A percentile compares a stretch with the other conserved stretches of the same genome.
Conservation (phyloP, 1,140 invertebrate genomes). For the Panagrolaimus sp. region DNA sequence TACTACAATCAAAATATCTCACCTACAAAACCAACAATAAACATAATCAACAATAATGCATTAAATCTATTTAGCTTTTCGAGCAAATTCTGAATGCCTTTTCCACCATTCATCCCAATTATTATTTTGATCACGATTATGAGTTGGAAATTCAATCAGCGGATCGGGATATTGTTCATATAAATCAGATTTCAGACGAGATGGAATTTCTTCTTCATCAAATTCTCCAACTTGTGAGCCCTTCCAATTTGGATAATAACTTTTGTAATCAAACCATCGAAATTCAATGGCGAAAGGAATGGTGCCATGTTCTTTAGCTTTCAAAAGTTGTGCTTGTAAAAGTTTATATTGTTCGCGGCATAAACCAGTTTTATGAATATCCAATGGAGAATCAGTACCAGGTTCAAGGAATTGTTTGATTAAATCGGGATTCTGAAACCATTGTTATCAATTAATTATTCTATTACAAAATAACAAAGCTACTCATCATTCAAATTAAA, state of each 20-base stretch:
- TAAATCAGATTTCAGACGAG: constrained; percentile 19
- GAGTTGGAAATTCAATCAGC: constrained; percentile 39
- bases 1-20: too few relatives aligned
- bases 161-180: constrained; percentile 49
- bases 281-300: constrained; percentile 48
- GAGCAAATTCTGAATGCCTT: constrained; percentile 52
- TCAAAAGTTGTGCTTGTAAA: constrained; percentile 53
- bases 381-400: constrained; percentile 54
- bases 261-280: constrained; percentile 47
- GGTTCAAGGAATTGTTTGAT: constrained; percentile 53
- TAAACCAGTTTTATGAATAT: constrained; percentile 49
- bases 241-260: constrained; percentile 44
- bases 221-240: neutral
- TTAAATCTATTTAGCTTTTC: constrained; percentile 43
- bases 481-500: too few relatives aligned
- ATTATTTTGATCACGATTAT: constrained; percentile 44
- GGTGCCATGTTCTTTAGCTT: constrained; percentile 56
- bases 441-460: too few relatives aligned
- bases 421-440: constrained; percentile 52
- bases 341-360: constrained; percentile 53
- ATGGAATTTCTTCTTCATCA: constrained; percentile 22
- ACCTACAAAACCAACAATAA: neutral
- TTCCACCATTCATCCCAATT: constrained; percentile 58
- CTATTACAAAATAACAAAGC: too few relatives aligned
- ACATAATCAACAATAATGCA: neutral